phyloP scores from a whole-genome alignment of 2,113 vertebrate species.

The Raja brachyura region DNA sequence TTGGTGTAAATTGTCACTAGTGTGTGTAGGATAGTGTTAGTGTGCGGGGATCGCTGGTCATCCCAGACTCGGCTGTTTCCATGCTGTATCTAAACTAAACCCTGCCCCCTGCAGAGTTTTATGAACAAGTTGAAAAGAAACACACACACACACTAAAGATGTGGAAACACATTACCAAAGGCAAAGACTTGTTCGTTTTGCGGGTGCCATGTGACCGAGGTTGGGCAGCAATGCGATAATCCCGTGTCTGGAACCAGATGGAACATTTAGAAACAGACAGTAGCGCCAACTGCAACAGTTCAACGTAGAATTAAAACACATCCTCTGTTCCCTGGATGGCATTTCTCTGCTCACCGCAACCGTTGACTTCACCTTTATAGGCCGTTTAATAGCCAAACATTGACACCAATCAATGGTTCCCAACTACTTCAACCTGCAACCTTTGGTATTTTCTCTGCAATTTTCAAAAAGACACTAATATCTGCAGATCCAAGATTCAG shows the following conservation, averaged over 20 bases:
- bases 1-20: no score
- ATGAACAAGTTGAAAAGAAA: background rate
- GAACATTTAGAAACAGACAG: background rate
- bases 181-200: conserved; percentile 73
- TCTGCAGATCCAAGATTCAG: background rate
- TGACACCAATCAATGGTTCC: background rate
- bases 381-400: background rate
- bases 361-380: background rate
- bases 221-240: conserved; percentile 66
- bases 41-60: no score
- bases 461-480: background rate
- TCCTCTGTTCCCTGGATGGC: background rate
- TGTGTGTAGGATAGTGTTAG: no score
- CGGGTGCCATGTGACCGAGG: conserved; percentile 79
- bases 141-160: background rate
- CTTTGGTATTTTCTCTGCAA: background rate
- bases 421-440: background rate
- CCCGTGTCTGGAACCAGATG: conserved; percentile 54
- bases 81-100: background rate
- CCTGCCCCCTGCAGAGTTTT: background rate
- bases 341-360: background rate
- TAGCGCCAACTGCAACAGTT: background rate
- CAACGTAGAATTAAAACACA: background rate
- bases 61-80: no score
- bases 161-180: conserved; percentile 65